Percentiles rank a stretch among this genome's conserved stretches.
Conservation (phyloP, 2,797 vertebrate species). For the Typhlichthys eigenmanni region DNA sequence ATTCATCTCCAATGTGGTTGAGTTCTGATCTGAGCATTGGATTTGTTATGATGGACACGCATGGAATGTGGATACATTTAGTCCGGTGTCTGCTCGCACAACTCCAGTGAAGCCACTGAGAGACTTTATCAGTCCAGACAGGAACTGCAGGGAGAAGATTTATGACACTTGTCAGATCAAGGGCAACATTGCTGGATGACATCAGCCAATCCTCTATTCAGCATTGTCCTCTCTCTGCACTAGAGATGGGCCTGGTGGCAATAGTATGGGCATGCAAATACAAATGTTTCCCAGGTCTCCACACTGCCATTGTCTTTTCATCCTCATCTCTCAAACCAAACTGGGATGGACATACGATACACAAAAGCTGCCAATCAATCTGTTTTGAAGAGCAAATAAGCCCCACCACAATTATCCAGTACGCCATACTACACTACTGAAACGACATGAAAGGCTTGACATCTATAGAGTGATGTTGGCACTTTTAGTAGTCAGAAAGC, state of each 20-base stretch:
- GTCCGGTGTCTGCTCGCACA: background rate
- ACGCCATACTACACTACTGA: background rate
- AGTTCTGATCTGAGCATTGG: too few relatives aligned
- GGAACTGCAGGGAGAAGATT: slow-evolving; percentile 47
- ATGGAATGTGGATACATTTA: background rate
- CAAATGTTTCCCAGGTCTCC: slow-evolving; percentile 44
- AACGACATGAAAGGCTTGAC: background rate
- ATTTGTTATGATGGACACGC: too few relatives aligned
- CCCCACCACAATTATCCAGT: background rate
- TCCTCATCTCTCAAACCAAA: slow-evolving; percentile 12
- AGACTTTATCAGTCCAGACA: slow-evolving; percentile 27
- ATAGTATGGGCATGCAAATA: slow-evolving; percentile 48
- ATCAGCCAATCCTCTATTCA: slow-evolving; percentile 57
- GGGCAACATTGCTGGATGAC: slow-evolving; percentile 56
- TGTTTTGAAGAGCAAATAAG: background rate
- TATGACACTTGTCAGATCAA: slow-evolving; percentile 51
- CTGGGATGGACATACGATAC: slow-evolving; percentile 18
- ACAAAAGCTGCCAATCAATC: background rate
- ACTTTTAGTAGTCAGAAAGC: too few relatives aligned
- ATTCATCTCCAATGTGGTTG: too few relatives aligned
- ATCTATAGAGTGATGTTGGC: background rate
- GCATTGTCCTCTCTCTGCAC: slow-evolving; percentile 60
- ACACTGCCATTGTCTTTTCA: slow-evolving; percentile 38
- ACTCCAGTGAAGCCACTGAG: slow-evolving; percentile 15
- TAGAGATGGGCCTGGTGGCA: slow-evolving; percentile 40